Evolutionary conservation across 2,888 invertebrate species (phyloP), one percentile per base, ranked within the genome.

Genomic region (Sialis fuliginosa): DNA sequence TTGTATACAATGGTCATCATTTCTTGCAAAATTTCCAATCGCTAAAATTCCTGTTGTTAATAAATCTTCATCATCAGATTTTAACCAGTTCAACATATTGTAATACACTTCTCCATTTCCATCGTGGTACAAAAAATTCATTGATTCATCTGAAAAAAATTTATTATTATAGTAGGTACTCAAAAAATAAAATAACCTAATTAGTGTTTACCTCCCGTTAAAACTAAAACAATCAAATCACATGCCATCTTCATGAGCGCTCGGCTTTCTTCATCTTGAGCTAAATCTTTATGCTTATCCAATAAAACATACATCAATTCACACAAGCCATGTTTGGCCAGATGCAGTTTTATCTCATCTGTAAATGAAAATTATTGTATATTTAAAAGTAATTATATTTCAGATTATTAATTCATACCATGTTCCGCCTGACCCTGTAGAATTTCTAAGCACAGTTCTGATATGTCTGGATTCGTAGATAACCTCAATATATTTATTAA

Each of bases 1-100:
- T 51, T 81, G 74, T 44, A 78, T 75, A 60, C 92, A 91, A 61
- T 90, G 84, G 39, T 75, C 74, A 59, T 92, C 91, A 53, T 82
- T 82, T 40, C 91, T 70, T 0, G 91, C 91, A 64, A 92, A 91
- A 69, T 92, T 92, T 1, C 89, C 91, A 53, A 91, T 72, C 0
- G 89, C 88, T 51, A 91, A 67, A 4, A 89, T 80, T 0, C 85
- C 89, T 0, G 89, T 83, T n/a, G 81, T 77, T 57, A 85, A 69
- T 22, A 92, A 67, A 61, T 86, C 83, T 51, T 77, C 74, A 60
- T 85, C 79, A 22, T 71, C 64, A 0, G 79, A 76, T 49, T 79
- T 75, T 52, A 92, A 67, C 91, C 91, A 92, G 33, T 72, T 70
- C 45, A 85, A 72, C 67, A 84, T 77, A 61, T 74, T 81, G 55